Conservation (phyloP, 2,888 invertebrate species). For the Megalurothrips usitatus region DNA sequence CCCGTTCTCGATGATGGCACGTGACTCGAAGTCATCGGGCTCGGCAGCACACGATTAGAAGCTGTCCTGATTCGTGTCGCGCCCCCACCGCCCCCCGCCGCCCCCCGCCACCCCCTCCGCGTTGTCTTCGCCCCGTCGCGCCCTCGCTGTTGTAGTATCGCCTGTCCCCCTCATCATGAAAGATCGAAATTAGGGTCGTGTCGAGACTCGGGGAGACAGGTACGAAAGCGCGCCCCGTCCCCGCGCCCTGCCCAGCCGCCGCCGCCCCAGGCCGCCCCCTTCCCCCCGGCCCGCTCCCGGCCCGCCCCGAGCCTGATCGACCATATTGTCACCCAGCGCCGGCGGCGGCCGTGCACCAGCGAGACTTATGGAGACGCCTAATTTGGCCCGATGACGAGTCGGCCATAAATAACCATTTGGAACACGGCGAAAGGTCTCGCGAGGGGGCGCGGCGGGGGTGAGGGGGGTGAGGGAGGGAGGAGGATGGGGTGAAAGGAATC, state of each 20-base stretch:
- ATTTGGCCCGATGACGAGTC: conserved; percentile 10
- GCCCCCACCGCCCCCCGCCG: neutral
- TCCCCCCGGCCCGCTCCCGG: neutral
- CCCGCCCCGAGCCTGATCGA: neutral
- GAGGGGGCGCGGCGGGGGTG: too few relatives aligned
- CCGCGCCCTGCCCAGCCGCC: neutral
- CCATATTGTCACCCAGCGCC: conserved; percentile 13
- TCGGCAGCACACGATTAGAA: too few relatives aligned
- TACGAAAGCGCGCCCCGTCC: neutral
- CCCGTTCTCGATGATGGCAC: too few relatives aligned
- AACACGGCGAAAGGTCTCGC: neutral
- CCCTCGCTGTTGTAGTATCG: neutral
- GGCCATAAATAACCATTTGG: conserved; percentile 19
- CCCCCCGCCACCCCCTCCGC: neutral
- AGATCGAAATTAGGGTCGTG: conserved; percentile 21
- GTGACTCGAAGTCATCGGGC: too few relatives aligned
- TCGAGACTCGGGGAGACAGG: conserved; percentile 3
- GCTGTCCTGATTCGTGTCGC: too few relatives aligned
- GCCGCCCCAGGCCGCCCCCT: neutral
- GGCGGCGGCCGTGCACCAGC: neutral
- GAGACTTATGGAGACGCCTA: neutral
- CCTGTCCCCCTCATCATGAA: conserved; percentile 16
- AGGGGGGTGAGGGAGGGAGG: too few relatives aligned
- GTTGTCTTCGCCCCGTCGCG: neutral
- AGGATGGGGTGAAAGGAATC: too few relatives aligned